Evolutionary conservation across 1,140 invertebrate genomes (phyloP).

Genomic region (Rhynchophorus ferrugineus): DNA sequence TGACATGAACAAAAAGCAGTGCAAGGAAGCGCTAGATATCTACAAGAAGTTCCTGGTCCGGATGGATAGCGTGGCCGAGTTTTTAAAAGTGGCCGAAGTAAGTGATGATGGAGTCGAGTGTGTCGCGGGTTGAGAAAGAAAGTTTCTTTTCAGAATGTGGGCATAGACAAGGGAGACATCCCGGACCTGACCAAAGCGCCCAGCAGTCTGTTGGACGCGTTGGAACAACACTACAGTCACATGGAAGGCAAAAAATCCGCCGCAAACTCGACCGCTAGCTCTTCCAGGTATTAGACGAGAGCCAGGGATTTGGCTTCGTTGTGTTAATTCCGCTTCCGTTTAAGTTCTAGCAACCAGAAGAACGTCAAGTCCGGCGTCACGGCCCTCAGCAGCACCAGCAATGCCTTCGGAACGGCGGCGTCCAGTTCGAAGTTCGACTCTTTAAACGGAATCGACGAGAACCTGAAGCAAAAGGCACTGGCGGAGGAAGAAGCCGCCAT

Average conservation of each 20-base stretch:
- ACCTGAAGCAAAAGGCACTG: slow-evolving; percentile 74
- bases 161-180: slow-evolving; percentile 98
- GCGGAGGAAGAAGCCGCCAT: slow-evolving; percentile 93
- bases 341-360: slow-evolving; percentile 62
- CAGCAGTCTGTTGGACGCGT: slow-evolving; percentile 92
- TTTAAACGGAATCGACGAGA: slow-evolving; percentile 75
- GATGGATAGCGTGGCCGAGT: slow-evolving; percentile 98
- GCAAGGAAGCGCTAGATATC: slow-evolving; percentile 93
- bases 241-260: slow-evolving; percentile 89
- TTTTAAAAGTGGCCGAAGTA: slow-evolving; percentile 92
- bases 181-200: slow-evolving; percentile 99
- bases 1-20: slow-evolving; percentile 99
- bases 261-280: slow-evolving; percentile 72
- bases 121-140: no score
- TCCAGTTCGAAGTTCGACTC: slow-evolving; percentile 63
- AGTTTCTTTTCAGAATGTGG: slow-evolving; percentile 71
- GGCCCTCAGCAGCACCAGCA: slow-evolving; percentile 80
- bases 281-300: slow-evolving; percentile 71
- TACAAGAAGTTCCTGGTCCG: slow-evolving; percentile 99
- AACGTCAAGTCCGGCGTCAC: slow-evolving; percentile 85
- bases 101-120: no score
- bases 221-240: slow-evolving; percentile 90
- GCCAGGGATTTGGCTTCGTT: no score
- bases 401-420: slow-evolving; percentile 73
- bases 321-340: no score